Conservation (phyloP, 2,113 vertebrate species). For the cat (Felis catus) region F.catus_Fca126_mat1.0 CM031412.1:178259001-178259500, state of each 20-base stretch:
- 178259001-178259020: rapidly evolving
- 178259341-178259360: neutral
- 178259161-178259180: neutral
- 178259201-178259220: neutral
- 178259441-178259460: neutral
- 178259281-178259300: neutral
- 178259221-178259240: neutral
- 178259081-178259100: rapidly evolving
- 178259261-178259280: neutral
- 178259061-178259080: neutral
- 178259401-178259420: rapidly evolving
- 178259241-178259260: neutral
- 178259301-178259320: neutral
- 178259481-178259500: neutral
- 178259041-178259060: neutral
- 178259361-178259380: rapidly evolving
- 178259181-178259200: neutral
- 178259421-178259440: neutral
- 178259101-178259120: neutral
- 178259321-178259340: neutral
- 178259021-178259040: neutral
- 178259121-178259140: neutral
- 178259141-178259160: no score
- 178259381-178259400: neutral
- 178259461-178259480: neutral